Conservation (phyloP, 2,113 vertebrate genomes). For the Anguilla japonica region DNA sequence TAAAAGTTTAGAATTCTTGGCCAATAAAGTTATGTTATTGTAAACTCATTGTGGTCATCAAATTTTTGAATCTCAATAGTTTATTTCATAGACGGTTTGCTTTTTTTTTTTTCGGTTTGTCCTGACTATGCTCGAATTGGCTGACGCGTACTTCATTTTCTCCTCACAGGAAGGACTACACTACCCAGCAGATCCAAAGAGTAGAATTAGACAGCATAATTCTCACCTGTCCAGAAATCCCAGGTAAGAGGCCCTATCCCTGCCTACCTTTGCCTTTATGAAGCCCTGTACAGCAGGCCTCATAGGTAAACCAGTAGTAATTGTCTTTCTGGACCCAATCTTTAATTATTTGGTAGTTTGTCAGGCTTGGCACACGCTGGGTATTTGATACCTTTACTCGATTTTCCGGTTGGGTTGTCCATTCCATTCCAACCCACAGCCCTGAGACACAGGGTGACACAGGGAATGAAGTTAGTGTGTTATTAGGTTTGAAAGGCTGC, state of each 20-base stretch:
- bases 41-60: neutral
- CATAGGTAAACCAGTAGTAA: neutral
- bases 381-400: neutral
- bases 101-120: neutral
- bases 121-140: neutral
- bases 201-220: slow-evolving; percentile 77
- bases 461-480: too few relatives aligned
- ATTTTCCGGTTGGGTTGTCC: neutral
- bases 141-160: neutral
- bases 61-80: neutral
- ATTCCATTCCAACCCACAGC: too few relatives aligned
- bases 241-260: slow-evolving; percentile 68
- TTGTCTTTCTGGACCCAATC: neutral
- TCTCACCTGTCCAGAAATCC: slow-evolving; percentile 75
- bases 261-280: neutral
- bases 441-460: too few relatives aligned
- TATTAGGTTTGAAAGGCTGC: neutral
- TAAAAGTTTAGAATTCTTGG: too few relatives aligned
- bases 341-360: neutral
- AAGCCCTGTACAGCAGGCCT: neutral
- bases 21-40: neutral
- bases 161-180: slow-evolving; percentile 81
- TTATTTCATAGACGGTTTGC: too few relatives aligned
- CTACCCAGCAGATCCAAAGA: slow-evolving; percentile 72
- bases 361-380: neutral